Percentiles rank a stretch among this genome's conserved stretches.
Conservation (phyloP, 2,113 vertebrate genomes). For the Callaeas wilsoni region DNA sequence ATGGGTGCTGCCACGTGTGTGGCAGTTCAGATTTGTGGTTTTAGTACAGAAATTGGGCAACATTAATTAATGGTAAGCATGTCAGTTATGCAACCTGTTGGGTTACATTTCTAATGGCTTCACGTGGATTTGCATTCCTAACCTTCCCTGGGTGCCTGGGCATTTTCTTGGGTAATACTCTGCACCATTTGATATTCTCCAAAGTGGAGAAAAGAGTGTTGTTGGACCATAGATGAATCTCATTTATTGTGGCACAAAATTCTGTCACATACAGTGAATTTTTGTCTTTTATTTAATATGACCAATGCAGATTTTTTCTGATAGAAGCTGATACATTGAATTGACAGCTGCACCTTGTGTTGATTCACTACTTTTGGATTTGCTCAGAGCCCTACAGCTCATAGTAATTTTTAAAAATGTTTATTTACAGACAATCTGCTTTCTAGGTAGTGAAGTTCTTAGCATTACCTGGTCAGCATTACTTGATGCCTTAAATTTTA, state of each 20-base stretch:
- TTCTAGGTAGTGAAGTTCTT: not conserved
- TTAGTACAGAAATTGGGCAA: not conserved
- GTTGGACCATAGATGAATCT: not conserved
- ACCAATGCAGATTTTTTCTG: not conserved
- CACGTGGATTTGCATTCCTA: not conserved
- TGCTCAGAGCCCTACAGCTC: not conserved
- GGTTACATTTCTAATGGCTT: not conserved
- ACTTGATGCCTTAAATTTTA: not conserved
- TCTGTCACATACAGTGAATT: not conserved
- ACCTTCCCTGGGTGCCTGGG: not conserved
- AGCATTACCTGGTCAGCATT: not conserved
- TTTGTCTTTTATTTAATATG: not conserved
- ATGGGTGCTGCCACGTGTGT: not conserved
- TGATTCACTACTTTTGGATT: not conserved
- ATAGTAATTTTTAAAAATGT: not conserved
- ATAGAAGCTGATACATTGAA: not conserved
- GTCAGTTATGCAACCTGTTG: not conserved
- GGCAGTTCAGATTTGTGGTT: not conserved
- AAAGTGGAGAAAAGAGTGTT: not conserved
- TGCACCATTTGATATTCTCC: not conserved
- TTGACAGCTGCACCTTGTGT: not conserved
- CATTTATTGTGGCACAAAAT: not conserved
- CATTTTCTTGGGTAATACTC: not conserved
- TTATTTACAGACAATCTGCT: not conserved
- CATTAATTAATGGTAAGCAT: not conserved